Evolutionary conservation across 30 jellyfish, hydroid and myxozoan genomes (phyloP), one percentile per base, ranked within the genome.

Genomic region (Catostylus mosaicus): DNA sequence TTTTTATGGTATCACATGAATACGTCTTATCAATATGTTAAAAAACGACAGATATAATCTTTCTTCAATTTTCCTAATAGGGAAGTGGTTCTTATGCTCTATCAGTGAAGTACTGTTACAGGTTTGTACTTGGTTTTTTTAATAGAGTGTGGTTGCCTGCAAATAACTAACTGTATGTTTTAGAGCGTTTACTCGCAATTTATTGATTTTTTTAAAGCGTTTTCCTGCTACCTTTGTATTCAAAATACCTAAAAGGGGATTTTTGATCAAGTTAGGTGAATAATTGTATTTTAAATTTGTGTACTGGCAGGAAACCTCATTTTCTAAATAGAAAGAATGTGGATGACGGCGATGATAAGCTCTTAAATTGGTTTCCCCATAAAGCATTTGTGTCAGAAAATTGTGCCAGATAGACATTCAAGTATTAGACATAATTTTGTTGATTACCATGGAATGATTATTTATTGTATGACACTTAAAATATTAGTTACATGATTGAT

Each of bases 21-120:
- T 6, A n/a, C 10, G 33, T n/a, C 6, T 4, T 56, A 7, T 9
- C 6, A 26, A 19, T 56, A 7, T 56, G 69, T 30, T 22, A 68
- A 30, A 33, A 24, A 11, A 29, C 46, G 18, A 24, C 20, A 64
- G 8, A 10, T 33, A 40, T 5, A 22, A 22, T 22, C 6, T 22
- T 64, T 30, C 40, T 50, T 57, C 38, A 27, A 30, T 52, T 26
- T 57, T 36, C 22, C 45, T 38, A 3, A 30, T 57, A 89, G 97
- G 96, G 91, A 30, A 67, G 72, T 73, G 96, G 97, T 43, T 89
- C 97, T 0, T 91, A 91, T 61, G 96, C 98, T 20, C 68, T 91
- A 10, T 91, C 98, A 6, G 98, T 91, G 66, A 91, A 86, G 50
- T 91, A 85, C 60, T 91, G 98, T 54, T 91, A 91, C 88, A 85